A percentile compares a stretch with the other conserved stretches of the same genome.
phyloP scores from a whole-genome alignment of 1,140 invertebrate genomes.

The Latrodectus geometricus region DNA sequence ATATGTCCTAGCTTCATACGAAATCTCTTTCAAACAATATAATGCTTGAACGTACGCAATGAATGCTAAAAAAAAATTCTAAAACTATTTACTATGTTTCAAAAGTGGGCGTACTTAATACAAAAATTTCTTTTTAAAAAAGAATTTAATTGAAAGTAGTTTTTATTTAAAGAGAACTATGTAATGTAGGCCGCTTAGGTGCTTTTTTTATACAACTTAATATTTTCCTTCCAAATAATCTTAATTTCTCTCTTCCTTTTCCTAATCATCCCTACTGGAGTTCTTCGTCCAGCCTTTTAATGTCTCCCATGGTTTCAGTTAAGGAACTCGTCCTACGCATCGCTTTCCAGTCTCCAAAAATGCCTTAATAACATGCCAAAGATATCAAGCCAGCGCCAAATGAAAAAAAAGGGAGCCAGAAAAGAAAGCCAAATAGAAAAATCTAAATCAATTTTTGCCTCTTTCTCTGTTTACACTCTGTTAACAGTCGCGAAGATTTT shows the following conservation, averaged over 20 bases:
- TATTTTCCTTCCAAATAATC: neutral
- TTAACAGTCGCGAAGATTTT: neutral
- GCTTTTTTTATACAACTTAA: neutral
- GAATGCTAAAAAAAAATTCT: too few species aligned
- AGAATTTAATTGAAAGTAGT: too few species aligned
- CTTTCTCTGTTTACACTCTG: neutral
- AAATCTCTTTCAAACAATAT: too few species aligned
- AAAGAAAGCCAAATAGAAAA: neutral
- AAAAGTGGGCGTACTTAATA: too few species aligned
- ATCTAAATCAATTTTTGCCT: neutral
- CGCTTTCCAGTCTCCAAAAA: neutral
- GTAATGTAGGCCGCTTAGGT: too few species aligned
- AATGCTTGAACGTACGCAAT: too few species aligned
- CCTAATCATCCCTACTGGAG: neutral
- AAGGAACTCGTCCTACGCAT: neutral
- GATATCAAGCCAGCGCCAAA: neutral
- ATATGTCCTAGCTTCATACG: too few species aligned
- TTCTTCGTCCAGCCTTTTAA: neutral
- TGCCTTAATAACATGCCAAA: neutral
- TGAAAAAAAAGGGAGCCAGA: neutral
- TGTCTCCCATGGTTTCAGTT: neutral
- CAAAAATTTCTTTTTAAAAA: too few species aligned
- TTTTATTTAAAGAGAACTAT: too few species aligned
- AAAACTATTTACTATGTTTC: too few species aligned
- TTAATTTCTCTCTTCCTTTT: neutral